Conservation (phyloP, 1,140 invertebrate species). For the Anoplophora glabripennis region DNA sequence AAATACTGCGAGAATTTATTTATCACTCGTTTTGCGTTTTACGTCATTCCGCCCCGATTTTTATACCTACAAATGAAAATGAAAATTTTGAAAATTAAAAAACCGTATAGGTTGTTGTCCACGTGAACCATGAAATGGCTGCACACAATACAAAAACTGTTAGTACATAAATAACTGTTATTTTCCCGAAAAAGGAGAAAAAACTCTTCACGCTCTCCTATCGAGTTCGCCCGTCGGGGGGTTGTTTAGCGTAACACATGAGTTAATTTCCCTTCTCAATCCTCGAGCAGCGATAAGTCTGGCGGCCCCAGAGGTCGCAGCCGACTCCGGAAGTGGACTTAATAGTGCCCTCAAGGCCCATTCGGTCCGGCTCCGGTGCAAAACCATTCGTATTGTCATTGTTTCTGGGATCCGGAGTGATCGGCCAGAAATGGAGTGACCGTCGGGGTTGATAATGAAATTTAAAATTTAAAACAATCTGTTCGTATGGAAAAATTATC, state of each 20-base stretch:
- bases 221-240: not conserved
- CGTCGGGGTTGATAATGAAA: not conserved
- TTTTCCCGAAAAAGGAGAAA: too few relatives aligned
- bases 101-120: too few relatives aligned
- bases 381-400: slow-evolving; percentile 5
- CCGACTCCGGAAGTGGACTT: slow-evolving; percentile 14
- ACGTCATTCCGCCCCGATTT: too few relatives aligned
- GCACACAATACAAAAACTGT: too few relatives aligned
- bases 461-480: too few relatives aligned
- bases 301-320: slow-evolving; percentile 3
- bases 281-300: slow-evolving; percentile 11
- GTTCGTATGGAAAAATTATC: too few relatives aligned
- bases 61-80: too few relatives aligned
- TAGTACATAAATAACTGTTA: too few relatives aligned
- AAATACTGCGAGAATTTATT: too few relatives aligned
- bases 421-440: not conserved
- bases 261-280: slow-evolving; percentile 19
- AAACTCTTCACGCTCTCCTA: not conserved
- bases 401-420: slow-evolving; percentile 1
- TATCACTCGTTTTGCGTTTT: too few relatives aligned
- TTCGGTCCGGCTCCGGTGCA: slow-evolving; percentile 5
- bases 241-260: slow-evolving; percentile 14
- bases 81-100: too few relatives aligned
- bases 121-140: too few relatives aligned
- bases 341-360: slow-evolving; percentile 15